Conservation (phyloP, 2,888 invertebrate genomes). For the Eudasyphora cyanicolor region DNA sequence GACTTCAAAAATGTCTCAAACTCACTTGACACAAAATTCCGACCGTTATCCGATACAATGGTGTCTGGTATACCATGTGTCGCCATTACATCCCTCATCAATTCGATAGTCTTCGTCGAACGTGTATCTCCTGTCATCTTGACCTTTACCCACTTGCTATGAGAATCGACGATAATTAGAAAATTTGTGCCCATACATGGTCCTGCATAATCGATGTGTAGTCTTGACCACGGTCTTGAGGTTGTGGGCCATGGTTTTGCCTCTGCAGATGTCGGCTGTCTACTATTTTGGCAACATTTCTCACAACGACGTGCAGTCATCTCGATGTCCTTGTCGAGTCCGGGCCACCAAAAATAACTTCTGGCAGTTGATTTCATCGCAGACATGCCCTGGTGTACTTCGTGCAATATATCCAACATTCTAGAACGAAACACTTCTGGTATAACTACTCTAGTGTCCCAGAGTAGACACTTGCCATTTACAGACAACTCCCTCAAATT, state of each 20-base stretch:
- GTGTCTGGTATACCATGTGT: slow-evolving; percentile 39
- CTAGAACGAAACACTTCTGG: neutral
- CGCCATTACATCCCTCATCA: slow-evolving; percentile 37
- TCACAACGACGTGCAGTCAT: slow-evolving; percentile 34
- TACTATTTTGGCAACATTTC: slow-evolving; percentile 35
- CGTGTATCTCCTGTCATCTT: slow-evolving; percentile 19
- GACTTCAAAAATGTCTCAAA: slow-evolving; percentile 38
- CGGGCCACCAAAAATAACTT: slow-evolving; percentile 57
- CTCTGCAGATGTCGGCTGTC: slow-evolving; percentile 20
- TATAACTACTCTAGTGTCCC: slow-evolving; percentile 35
- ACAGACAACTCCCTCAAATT: slow-evolving; percentile 36
- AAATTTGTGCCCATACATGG: slow-evolving; percentile 55
- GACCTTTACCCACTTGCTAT: slow-evolving; percentile 55
- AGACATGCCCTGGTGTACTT: slow-evolving; percentile 38
- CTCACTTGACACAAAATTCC: slow-evolving; percentile 47
- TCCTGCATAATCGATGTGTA: slow-evolving; percentile 61
- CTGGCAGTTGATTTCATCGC: slow-evolving; percentile 47
- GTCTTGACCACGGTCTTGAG: slow-evolving; percentile 38
- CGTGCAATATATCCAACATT: slow-evolving; percentile 29
- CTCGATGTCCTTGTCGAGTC: slow-evolving; percentile 38
- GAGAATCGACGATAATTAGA: slow-evolving; percentile 49
- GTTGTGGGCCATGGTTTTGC: slow-evolving; percentile 43
- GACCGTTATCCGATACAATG: slow-evolving; percentile 60
- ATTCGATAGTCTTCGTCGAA: slow-evolving; percentile 22
- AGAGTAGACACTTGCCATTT: slow-evolving; percentile 41